Percentiles rank a stretch among this genome's conserved stretches.
Evolutionary conservation across 2,797 vertebrate species (phyloP).

Genomic region (Gobio occitaniae): DNA sequence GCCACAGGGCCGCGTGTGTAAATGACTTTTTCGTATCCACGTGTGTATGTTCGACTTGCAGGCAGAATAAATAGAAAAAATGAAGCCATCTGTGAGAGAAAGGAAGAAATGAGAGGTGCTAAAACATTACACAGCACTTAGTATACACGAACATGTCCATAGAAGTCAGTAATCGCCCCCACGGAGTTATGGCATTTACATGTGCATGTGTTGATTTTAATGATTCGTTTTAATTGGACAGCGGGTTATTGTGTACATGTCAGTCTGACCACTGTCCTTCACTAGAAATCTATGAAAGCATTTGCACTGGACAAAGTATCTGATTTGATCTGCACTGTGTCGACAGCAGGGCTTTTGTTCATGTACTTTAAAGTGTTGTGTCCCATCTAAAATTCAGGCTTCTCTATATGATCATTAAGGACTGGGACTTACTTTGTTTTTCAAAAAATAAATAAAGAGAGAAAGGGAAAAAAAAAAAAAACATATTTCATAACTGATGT

Average conservation of each 20-base stretch:
- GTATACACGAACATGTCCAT: constrained; percentile 5
- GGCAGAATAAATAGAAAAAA: constrained; percentile 15
- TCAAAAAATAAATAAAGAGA: too few relatives aligned
- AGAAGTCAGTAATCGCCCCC: not conserved
- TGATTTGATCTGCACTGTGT: not conserved
- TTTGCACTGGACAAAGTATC: not conserved
- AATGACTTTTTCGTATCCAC: not conserved
- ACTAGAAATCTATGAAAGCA: not conserved
- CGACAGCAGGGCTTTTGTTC: not conserved
- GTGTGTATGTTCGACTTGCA: not conserved
- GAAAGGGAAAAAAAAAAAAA: too few relatives aligned
- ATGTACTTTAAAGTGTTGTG: not conserved
- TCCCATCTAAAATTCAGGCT: not conserved
- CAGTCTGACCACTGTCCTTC: not conserved
- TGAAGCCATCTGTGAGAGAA: not conserved
- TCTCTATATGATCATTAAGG: not conserved
- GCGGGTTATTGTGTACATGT: not conserved
- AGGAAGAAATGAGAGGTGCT: not conserved
- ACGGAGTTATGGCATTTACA: not conserved
- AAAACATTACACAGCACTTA: not conserved
- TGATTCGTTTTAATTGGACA: not conserved
- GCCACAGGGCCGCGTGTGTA: constrained; percentile 22
- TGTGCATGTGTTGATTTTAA: not conserved
- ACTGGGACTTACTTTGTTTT: not conserved
- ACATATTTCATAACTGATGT: too few relatives aligned